A percentile compares a stretch with the other conserved stretches of the same genome.
phyloP scores from a whole-genome alignment of 1,140 invertebrate genomes.

The Steinernema feltiae region DNA sequence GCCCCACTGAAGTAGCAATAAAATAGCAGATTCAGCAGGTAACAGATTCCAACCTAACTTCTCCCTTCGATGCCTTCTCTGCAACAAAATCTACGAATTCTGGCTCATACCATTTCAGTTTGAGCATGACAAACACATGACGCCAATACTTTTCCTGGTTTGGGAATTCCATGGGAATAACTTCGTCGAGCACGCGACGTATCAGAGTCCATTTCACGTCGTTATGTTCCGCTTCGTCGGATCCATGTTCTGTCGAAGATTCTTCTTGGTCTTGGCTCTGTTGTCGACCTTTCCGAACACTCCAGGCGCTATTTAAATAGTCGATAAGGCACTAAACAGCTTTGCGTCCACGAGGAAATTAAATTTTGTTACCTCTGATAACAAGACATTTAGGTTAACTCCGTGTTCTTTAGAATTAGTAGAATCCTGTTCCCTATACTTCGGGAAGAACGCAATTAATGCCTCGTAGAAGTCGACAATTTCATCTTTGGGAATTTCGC shows the following conservation, averaged over 20 bases:
- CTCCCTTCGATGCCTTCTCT: background rate
- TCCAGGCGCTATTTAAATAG: background rate
- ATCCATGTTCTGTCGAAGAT: background rate
- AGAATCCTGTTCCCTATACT: background rate
- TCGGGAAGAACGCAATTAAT: background rate
- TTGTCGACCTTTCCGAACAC: background rate
- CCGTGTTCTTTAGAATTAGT: background rate
- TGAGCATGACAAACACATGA: background rate
- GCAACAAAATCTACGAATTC: background rate
- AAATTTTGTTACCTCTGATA: background rate
- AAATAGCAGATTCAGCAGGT: background rate
- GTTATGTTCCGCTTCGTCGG: background rate
- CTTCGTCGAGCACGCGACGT: background rate
- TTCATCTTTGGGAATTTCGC: background rate
- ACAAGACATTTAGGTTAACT: background rate
- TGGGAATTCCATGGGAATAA: background rate
- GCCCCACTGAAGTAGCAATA: background rate
- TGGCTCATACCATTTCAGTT: background rate
- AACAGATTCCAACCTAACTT: background rate
- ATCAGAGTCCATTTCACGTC: background rate
- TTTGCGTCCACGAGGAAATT: background rate
- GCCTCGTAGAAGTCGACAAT: background rate
- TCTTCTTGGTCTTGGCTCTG: background rate
- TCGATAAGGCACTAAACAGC: background rate
- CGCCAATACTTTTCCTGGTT: background rate